Evolutionary conservation across 2,113 vertebrate genomes (phyloP).

Genomic region (Caranx ignobilis): DNA sequence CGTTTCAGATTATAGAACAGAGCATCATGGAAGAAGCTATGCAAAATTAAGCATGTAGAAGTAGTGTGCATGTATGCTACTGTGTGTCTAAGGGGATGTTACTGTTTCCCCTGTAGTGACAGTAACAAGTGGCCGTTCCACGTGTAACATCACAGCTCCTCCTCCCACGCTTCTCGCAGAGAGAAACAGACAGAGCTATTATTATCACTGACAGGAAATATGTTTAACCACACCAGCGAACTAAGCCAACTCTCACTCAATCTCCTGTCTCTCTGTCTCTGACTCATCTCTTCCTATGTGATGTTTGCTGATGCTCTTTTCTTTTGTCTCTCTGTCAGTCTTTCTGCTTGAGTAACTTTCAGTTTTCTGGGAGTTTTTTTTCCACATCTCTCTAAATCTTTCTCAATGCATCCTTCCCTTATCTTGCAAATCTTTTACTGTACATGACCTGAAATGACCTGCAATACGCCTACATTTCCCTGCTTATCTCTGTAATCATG

Average conservation of each 20-base stretch:
- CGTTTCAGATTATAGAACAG: neutral
- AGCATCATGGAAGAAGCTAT: neutral
- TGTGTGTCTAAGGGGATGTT: slow-evolving; percentile 49
- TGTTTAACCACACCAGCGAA: slow-evolving; percentile 57
- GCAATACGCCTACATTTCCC: neutral
- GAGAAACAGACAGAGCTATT: slow-evolving; percentile 68
- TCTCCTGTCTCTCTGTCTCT: slow-evolving; percentile 32
- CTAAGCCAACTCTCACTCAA: slow-evolving; percentile 45
- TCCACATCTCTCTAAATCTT: neutral
- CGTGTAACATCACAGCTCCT: slow-evolving; percentile 35
- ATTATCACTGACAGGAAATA: slow-evolving; percentile 75
- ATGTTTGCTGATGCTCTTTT: slow-evolving; percentile 25
- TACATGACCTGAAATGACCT: neutral
- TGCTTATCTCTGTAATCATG: neutral
- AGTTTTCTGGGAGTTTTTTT: slow-evolving; percentile 20
- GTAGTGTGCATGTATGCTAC: neutral
- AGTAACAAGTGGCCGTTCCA: slow-evolving; percentile 45
- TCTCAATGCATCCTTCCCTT: neutral
- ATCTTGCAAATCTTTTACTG: neutral
- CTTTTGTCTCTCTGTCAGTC: slow-evolving; percentile 6
- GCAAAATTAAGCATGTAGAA: neutral
- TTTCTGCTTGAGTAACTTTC: slow-evolving; percentile 34
- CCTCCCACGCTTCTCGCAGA: slow-evolving; percentile 71
- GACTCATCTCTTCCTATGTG: slow-evolving; percentile 61
- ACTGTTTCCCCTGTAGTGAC: slow-evolving; percentile 59